Evolutionary conservation across 2,888 invertebrate species (phyloP), one percentile per base, ranked within the genome.

Genomic region (Lamellibrachia columna): DNA sequence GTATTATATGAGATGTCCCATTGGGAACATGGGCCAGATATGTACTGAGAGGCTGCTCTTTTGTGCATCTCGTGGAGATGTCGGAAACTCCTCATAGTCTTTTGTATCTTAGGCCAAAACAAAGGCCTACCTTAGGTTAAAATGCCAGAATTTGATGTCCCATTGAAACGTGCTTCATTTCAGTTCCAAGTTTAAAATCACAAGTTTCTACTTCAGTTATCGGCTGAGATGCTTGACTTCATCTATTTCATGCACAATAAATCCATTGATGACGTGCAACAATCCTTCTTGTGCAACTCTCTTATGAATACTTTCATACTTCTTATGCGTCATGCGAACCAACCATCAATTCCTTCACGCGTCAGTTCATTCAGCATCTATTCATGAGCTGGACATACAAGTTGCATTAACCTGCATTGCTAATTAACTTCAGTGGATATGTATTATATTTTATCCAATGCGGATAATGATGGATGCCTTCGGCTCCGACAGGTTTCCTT

Each of bases 221-320:
- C 22, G 1, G 75, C 22, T n/a, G 6, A 22, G 75, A 75, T 4
- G 22, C 75, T 15, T 22, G 75, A 22, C 75, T 75, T 75, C 11
- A 75, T 75, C 75, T 75, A 75, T 75, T 55, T 75, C 75, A 75
- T 22, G 22, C n/a, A 75, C 75, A 75, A 75, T 75, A 15, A 75
- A 75, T 75, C 22, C 22, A 75, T 75, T 75, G 15, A 75, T 58
- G 40, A 58, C 2, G 58, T 15, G 75, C n/a, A 75, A 75, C 22
- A 15, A 75, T 75, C 22, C 75, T n/a, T n/a, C n/a, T 75, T 75
- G 75, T 75, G 75, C 75, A 75, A 75, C 75, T 22, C 22, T 75
- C 75, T 75, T 75, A 75, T 75, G 75, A 75, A 75, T 75, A 75
- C 75, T 75, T 75, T 75, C 75, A 75, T 75, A 75, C n/a, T 75